Base-by-base conservation (phyloP, 2,888 invertebrate species). In the Neocrepidodera transversa region DNA sequence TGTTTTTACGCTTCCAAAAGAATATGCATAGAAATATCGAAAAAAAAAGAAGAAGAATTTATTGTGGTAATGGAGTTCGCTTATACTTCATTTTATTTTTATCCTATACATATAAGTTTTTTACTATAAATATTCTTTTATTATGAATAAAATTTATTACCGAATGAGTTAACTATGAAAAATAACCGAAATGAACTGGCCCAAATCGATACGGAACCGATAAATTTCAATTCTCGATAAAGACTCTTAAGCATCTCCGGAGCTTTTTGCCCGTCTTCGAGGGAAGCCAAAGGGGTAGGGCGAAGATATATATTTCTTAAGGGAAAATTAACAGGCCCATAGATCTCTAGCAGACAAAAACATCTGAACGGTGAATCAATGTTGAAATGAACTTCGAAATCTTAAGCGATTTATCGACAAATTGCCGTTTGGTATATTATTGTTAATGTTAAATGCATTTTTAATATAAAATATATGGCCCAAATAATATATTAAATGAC, bases 261-360 rank as follows among this genome's bases (percentile, higher is more conserved):
- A 59, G 67, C 65, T 70, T 70, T 69, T 71, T 68, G 67, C 68
- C 55, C 49, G 51, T 65, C 63, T 63, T 40, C 35, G 66, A 59
- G 64, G 62, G 64, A 58, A 70, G 64, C 65, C 62, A 71, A 70
- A 73, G 71, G 71, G 72, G 72, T 73, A 70, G 64, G 35, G 28
- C 45, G 45, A 71, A 73, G 73, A 72, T 72, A 72, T 72, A 73
- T 71, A 74, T 72, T 71, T 72, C 73, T 73, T 74, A 72, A 71
- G 68, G 68, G 71, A 71, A 73, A 74, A 74, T 74, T 74, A 74
- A 74, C 74, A 66, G 68, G 68, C 72, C 70, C 72, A 71, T 74
- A 74, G 74, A 74, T 74, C 74, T 74, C 69, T 69, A 62, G 62
- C 69, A 68, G 71, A 71, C 73, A 73, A 73, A 73, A 73, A 73